Evolutionary conservation across 2,888 invertebrate genomes (phyloP).

Genomic region (Geotrupes spiniger): DNA sequence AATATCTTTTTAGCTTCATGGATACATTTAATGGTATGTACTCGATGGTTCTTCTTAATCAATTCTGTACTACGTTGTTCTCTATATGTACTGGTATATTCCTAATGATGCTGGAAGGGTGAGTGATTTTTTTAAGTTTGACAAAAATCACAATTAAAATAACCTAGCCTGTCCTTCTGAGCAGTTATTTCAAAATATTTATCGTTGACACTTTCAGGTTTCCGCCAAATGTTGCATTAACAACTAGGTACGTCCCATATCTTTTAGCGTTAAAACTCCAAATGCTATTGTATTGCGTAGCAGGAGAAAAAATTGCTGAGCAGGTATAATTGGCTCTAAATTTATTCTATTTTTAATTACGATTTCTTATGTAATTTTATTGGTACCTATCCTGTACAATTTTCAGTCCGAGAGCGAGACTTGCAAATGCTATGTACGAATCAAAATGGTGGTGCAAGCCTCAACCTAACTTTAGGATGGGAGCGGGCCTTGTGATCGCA

Average conservation of each 20-base stretch:
- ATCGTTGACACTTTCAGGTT: conserved; percentile 11
- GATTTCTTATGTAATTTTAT: too few relatives aligned
- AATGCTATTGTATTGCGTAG: conserved; percentile 13
- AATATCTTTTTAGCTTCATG: neutral
- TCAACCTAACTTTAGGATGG: neutral
- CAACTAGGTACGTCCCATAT: conserved; percentile 5
- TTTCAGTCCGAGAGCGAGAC: conserved; percentile 6
- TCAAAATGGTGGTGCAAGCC: conserved; percentile 1
- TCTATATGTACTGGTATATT: conserved; percentile 12
- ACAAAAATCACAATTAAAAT: too few relatives aligned
- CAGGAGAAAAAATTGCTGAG: conserved; percentile 11
- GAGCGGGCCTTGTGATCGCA: conserved; percentile 8
- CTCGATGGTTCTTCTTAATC: conserved; percentile 9
- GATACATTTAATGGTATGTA: conserved; percentile 7
- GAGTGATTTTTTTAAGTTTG: too few relatives aligned
- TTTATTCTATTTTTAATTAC: too few relatives aligned
- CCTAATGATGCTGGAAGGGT: too few relatives aligned
- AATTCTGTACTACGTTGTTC: conserved; percentile 7
- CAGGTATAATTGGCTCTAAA: conserved; percentile 4
- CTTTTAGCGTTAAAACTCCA: conserved; percentile 11
- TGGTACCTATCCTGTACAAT: too few relatives aligned
- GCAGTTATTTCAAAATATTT: too few relatives aligned
- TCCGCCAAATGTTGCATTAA: conserved; percentile 10
- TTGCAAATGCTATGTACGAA: conserved; percentile 4
- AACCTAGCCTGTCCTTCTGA: too few relatives aligned